These are phyloP conservation scores for Fukomys damarensis DNA, from an alignment of 2,113 vertebrate genomes.

Conservation along the genomic window DNA sequence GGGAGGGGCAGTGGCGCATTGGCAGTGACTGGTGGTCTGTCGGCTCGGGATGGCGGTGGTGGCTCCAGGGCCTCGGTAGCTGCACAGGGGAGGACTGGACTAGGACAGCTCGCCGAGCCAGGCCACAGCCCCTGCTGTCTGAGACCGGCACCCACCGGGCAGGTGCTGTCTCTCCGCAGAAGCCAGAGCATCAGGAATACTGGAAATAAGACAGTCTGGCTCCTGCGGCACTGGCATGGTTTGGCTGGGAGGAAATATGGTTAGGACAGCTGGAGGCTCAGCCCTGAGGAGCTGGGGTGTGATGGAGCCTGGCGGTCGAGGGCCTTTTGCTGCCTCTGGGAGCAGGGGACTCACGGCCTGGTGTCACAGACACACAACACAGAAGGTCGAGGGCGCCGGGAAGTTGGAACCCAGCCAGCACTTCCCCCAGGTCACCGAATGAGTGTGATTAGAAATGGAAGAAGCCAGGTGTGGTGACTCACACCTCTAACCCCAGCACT, in stretches of 20 bases:
- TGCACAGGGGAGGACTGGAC: background rate
- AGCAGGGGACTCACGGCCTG: background rate
- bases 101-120: too few relatives aligned
- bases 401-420: background rate
- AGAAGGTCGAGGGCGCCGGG: background rate
- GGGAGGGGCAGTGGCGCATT: background rate
- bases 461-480: background rate
- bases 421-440: background rate
- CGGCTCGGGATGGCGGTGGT: background rate
- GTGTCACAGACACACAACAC: background rate
- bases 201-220: background rate
- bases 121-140: background rate
- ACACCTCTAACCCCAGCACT: background rate
- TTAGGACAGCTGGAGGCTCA: background rate
- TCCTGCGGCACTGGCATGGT: background rate
- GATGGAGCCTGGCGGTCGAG: background rate
- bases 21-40: background rate
- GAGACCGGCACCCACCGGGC: background rate
- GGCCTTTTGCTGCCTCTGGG: background rate
- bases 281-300: accelerated
- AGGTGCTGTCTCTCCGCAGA: background rate
- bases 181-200: background rate
- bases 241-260: background rate
- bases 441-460: background rate
- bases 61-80: background rate